Percentiles rank a stretch among this genome's conserved stretches.
Evolutionary conservation across 2,797 vertebrate genomes (phyloP).

Genomic region (Sebastes variabilis): DNA sequence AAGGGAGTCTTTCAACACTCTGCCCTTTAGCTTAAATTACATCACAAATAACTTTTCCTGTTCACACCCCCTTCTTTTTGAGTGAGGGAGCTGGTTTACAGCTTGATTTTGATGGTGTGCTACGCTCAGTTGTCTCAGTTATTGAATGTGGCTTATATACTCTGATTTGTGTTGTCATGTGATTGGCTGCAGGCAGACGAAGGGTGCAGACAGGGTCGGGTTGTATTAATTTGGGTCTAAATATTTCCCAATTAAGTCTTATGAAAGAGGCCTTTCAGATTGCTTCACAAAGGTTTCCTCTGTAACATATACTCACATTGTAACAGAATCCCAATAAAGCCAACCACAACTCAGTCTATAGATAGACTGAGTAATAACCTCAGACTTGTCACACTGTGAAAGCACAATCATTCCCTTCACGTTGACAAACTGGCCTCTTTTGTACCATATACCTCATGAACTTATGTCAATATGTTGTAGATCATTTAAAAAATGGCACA

Average conservation of each 20-base stretch:
- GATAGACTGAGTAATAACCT: constrained; percentile 31
- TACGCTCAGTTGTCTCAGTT: neutral
- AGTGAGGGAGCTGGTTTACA: neutral
- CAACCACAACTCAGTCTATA: constrained; percentile 23
- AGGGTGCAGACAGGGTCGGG: constrained; percentile 59
- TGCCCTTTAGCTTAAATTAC: constrained; percentile 9
- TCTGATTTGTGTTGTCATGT: constrained; percentile 22
- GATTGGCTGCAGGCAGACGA: constrained; percentile 25
- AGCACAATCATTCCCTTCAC: neutral
- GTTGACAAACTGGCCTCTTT: constrained; percentile 6
- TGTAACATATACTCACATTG: constrained; percentile 55
- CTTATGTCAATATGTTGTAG: neutral
- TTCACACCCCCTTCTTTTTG: neutral
- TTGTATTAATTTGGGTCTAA: constrained; percentile 74
- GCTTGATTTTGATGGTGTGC: neutral
- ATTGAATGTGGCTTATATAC: neutral
- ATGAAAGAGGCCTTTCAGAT: constrained; percentile 78
- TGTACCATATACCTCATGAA: constrained; percentile 7
- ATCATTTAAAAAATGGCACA: neutral
- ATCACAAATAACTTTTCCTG: constrained; percentile 10
- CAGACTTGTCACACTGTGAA: constrained; percentile 14
- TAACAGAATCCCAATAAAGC: constrained; percentile 67
- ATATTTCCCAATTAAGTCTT: constrained; percentile 66
- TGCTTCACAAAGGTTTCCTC: constrained; percentile 68
- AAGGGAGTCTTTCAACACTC: constrained; percentile 19